Conservation (phyloP, 2,113 vertebrate species). For the Xenus cinereus region DNA sequence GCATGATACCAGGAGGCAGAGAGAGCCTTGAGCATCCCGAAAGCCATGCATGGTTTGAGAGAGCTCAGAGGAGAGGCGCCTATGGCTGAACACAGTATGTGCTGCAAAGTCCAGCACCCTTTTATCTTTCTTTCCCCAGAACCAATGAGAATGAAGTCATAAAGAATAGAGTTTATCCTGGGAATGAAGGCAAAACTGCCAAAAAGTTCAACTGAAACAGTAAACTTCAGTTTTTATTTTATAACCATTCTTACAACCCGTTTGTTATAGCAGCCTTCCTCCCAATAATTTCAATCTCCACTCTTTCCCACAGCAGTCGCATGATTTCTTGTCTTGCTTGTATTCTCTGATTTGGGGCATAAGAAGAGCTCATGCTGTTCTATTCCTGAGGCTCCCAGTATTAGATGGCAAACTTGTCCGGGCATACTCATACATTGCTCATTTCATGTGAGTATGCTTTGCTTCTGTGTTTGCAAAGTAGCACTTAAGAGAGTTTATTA, state of each 20-base stretch:
- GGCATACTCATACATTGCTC: neutral
- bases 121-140: neutral
- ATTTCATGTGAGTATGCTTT: neutral
- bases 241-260: neutral
- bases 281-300: neutral
- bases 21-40: neutral
- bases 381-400: neutral
- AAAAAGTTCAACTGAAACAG: neutral
- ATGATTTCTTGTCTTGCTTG: neutral
- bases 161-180: neutral
- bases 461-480: constrained; percentile 22
- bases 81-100: neutral
- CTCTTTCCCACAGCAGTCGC: neutral
- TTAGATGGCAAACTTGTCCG: constrained; percentile 5
- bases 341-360: neutral
- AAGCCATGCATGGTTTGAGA: neutral
- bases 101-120: neutral
- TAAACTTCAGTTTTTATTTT: neutral
- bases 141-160: neutral
- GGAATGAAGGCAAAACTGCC: neutral
- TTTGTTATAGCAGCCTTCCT: neutral
- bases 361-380: neutral
- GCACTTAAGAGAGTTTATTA: constrained; percentile 28
- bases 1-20: accelerated
- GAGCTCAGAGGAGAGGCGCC: neutral